Evolutionary conservation across 2,888 invertebrate genomes (phyloP).

Genomic region (Julus scanicus): DNA sequence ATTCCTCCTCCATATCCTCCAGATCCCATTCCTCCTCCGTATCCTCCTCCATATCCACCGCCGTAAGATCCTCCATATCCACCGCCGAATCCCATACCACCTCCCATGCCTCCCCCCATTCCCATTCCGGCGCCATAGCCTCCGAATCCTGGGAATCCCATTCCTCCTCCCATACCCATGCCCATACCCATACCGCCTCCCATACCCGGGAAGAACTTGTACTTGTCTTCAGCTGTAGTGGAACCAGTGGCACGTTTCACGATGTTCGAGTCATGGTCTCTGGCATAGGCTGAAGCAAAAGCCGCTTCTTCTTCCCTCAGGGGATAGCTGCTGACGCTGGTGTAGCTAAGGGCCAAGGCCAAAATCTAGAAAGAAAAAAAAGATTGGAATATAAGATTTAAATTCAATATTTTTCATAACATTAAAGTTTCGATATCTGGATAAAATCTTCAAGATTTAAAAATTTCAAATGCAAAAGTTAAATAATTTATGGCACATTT

Average conservation of each 20-base stretch:
- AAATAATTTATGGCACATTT: too few relatives aligned
- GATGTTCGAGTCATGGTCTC: not conserved
- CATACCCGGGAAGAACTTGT: conserved; percentile 15
- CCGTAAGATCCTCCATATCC: conserved; percentile 13
- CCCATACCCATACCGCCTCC: not conserved
- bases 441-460: not conserved
- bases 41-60: not conserved
- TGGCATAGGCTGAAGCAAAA: not conserved
- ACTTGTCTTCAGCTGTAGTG: not conserved
- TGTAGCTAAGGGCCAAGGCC: not conserved
- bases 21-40: not conserved
- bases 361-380: not conserved
- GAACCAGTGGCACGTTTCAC: not conserved
- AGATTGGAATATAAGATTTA: too few relatives aligned
- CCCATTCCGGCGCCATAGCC: conserved; percentile 13
- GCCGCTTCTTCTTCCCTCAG: not conserved
- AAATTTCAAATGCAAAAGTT: too few relatives aligned
- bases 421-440: not conserved
- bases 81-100: not conserved
- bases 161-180: not conserved
- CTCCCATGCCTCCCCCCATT: conserved; percentile 22
- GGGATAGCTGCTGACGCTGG: not conserved
- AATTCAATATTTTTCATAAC: too few relatives aligned
- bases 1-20: not conserved
- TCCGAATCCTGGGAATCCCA: not conserved